Conservation (phyloP, 2,797 vertebrate genomes). For the Phaenicophaeus curvirostris region DNA sequence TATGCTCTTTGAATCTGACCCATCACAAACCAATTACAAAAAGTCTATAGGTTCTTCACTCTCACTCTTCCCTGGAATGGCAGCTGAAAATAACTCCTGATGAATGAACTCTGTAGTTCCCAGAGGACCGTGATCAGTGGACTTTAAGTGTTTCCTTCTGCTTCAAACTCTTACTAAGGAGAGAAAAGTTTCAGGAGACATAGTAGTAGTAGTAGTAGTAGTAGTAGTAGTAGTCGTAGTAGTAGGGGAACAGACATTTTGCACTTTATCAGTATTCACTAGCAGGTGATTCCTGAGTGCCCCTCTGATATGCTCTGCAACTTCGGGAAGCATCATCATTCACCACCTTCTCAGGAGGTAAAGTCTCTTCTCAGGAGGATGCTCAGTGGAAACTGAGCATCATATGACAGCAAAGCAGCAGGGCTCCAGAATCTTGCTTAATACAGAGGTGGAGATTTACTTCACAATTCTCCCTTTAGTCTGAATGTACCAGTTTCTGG, state of each 20-base stretch:
- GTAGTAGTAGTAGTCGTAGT: too few species aligned
- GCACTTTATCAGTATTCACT: background rate
- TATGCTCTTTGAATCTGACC: slow-evolving; percentile 59
- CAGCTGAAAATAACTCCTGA: slow-evolving; percentile 6
- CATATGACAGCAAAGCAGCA: background rate
- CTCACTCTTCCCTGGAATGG: slow-evolving; percentile 18
- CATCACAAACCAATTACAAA: slow-evolving; percentile 61
- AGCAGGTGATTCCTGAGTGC: background rate
- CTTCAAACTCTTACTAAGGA: background rate
- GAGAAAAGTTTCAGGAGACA: background rate
- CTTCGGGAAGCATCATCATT: background rate
- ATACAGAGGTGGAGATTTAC: background rate
- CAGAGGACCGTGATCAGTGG: background rate
- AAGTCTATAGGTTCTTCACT: background rate
- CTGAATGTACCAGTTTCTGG: background rate
- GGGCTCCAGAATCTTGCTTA: background rate
- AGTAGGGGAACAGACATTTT: background rate
- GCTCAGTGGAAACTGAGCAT: too few species aligned
- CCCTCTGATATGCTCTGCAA: background rate
- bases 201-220: background rate
- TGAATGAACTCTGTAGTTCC: background rate
- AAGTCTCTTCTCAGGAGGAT: too few species aligned
- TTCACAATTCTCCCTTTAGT: background rate
- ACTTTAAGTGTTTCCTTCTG: background rate
- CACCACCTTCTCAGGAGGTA: background rate